Base-by-base conservation (phyloP, 2,797 vertebrate species). In the Otolemur crassicaudatus region DNA sequence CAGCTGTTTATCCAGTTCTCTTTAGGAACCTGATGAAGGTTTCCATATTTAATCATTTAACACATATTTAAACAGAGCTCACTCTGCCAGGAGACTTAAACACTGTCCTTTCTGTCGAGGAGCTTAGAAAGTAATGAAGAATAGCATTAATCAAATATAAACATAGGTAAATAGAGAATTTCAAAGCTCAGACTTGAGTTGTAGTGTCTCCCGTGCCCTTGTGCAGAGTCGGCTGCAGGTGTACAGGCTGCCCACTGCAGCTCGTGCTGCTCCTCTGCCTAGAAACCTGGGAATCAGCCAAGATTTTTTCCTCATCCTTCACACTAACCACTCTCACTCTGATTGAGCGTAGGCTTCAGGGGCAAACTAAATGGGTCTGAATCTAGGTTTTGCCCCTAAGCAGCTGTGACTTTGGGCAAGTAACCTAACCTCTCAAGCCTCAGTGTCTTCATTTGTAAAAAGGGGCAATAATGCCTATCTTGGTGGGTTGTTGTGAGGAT, bases 401-500 rank as follows among this genome's bases (percentile, higher is more conserved):
- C 58, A 53, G 56, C 37, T 27, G n/a, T 77, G 86, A 73, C 56
- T 49, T 94, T 80, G 37, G 31, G 60, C 82, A 60, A 19, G 22
- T 90, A 29, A 29, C 63, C 9, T 63, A 84, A 80, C 79, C n/a
- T 80, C 65, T 49, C 46, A n/a, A 72, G 49, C 43, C 40, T 89
- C 43, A 70, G 60, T 37, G n/a, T 65, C 82, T 87, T 87, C 77
- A 29, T 73, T 46, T 81, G 49, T 81, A 10, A 40, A 87, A 69
- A 22, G 7, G 20, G 70, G 23, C 37, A 86, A 27, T 10, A 22
- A 25, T 37, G 2, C 37, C 53, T 91, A 77, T 23, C 40, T 89
- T 87, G 4, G 12, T 27, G 8, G 0, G 98, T 98, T 98, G 98
- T 97, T 96, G 95, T 72, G 22, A 82, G n/a, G 37, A 16, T 27